Percentiles rank a stretch among this genome's conserved stretches.
Evolutionary conservation across 2,797 vertebrate species (phyloP).

Genomic region (Dermochelys coriacea): DNA sequence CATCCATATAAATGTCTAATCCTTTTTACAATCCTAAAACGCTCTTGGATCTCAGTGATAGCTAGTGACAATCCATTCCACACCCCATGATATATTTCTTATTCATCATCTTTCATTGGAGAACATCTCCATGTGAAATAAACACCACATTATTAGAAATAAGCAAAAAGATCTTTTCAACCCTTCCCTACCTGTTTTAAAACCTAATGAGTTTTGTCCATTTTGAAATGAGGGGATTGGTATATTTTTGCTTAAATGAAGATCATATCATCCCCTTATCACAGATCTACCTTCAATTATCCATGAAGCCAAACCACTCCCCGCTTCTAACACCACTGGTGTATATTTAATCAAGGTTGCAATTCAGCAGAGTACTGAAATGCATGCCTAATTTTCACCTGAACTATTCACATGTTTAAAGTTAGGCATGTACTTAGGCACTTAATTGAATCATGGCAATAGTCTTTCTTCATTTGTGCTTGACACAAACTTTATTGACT

Average conservation of each 20-base stretch:
- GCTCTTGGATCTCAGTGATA: background rate
- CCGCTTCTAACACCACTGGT: background rate
- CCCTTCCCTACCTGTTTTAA: background rate
- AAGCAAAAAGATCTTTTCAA: background rate
- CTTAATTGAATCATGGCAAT: background rate
- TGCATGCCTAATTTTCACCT: background rate
- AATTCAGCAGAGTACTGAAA: background rate
- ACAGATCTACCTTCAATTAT: fast-evolving
- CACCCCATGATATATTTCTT: background rate
- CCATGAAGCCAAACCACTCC: background rate
- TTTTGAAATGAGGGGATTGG: background rate
- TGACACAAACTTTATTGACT: background rate
- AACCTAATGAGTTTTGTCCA: background rate
- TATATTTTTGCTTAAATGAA: background rate
- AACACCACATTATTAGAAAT: fast-evolving
- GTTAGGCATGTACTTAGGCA: background rate
- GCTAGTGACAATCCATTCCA: background rate
- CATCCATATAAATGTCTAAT: background rate
- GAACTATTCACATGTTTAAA: background rate
- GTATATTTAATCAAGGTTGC: background rate
- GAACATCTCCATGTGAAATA: background rate
- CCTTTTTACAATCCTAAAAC: background rate
- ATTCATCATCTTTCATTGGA: background rate
- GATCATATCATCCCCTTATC: background rate
- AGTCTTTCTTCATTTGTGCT: background rate